Percentiles rank a stretch among this genome's conserved stretches.
phyloP scores from a whole-genome alignment of 2,797 vertebrate genomes.

The Phalloptychus januarius region DNA sequence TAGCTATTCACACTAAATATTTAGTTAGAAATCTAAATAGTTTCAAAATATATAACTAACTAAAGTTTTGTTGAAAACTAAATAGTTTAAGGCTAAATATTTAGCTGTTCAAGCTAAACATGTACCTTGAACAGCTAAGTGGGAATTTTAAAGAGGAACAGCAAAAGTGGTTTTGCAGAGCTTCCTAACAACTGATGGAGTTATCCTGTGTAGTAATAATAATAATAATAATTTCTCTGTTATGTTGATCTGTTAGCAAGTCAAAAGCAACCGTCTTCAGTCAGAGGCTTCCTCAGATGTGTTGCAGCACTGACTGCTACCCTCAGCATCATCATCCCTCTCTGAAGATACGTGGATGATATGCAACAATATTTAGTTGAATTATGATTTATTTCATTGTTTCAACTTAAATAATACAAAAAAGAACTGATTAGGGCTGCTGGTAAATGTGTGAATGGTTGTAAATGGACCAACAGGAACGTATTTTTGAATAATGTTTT shows the following conservation, averaged over 20 bases:
- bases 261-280: background rate
- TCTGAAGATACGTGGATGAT: background rate
- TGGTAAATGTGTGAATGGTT: background rate
- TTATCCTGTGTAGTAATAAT: no score
- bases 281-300: background rate
- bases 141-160: background rate
- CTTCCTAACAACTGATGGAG: no score
- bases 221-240: background rate
- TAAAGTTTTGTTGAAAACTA: no score
- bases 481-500: background rate
- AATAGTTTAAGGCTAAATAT: no score
- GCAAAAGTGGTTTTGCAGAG: background rate
- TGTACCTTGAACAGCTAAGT: no score
- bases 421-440: background rate
- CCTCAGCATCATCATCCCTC: background rate
- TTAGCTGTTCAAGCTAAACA: no score
- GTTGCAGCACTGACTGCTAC: background rate
- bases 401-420: background rate
- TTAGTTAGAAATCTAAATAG: no score
- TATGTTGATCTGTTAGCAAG: background rate
- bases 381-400: background rate
- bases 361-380: background rate
- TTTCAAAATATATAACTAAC: no score
- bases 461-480: background rate
- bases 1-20: no score